Evolutionary conservation across 37 sponge, comb jelly and placozoan genomes (phyloP), one percentile per base, ranked within the genome.

Genomic region (Crambe crambe): DNA sequence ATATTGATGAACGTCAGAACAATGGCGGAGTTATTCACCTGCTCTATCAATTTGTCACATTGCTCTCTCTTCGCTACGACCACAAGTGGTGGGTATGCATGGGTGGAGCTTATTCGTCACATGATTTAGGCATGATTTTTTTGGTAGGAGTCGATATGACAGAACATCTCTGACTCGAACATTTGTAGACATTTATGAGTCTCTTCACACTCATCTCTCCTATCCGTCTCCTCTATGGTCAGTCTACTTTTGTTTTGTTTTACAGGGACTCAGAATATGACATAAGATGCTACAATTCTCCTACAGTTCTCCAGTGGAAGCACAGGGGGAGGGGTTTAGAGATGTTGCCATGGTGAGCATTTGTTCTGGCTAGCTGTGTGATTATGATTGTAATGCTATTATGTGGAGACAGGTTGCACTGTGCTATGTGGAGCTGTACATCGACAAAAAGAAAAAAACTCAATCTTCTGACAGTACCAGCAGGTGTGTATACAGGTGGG

Each of bases 171-270:
- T n/a, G n/a, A n/a, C n/a, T n/a, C n/a, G n/a, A n/a, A n/a, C n/a
- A 25, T 87, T 74, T 40, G 31, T 70, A 36, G 87, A 87, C 22
- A 25, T 75, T 17, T 87, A 87, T 30, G 77, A 87, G 56, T 58
- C 51, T 10, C 66, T 87, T 34, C 87, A 87, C 37, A 30, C 51
- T 30, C 87, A 87, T 42, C 68, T 87, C 59, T 20, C 20, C 38
- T 69, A 64, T 25, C 87, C 87, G 22, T 87, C 87, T 59, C 69
- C 76, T 37, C 74, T 81, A 68, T 81, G 87, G 87, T 86, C 61
- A 60, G 61, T 25, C 27, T 26, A 60, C 26, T n/a, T 26, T 5
- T 60, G 17, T 25, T 22, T 51, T 9, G 54, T 56, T 58, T 30
- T 6, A 58, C 61, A 56, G 15, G n/a, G n/a, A n/a, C n/a, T n/a